A percentile compares a stretch with the other conserved stretches of the same genome.
Conservation (phyloP, 1,140 invertebrate species). For the Psix sp. region DNA sequence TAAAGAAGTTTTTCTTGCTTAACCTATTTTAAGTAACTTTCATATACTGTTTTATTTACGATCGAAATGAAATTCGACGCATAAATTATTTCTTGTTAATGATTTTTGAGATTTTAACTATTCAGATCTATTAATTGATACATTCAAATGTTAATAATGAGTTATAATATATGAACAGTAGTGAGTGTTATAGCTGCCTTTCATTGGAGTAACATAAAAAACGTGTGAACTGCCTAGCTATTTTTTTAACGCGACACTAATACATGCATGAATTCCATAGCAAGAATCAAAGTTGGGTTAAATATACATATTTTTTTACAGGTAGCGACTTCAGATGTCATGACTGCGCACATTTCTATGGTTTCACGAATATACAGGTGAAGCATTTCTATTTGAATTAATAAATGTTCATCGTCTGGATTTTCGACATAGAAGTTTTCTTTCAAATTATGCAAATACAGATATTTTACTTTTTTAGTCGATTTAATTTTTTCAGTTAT, state of each 20-base stretch:
- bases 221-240: conserved; percentile 5
- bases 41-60: too few relatives aligned
- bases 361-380: conserved; percentile 24
- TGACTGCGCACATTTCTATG: conserved; percentile 34
- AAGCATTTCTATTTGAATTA: conserved; percentile 36
- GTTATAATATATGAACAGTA: too few relatives aligned
- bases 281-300: conserved; percentile 4
- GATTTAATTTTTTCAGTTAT: conserved; percentile 1
- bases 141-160: too few relatives aligned
- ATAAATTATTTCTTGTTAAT: too few relatives aligned
- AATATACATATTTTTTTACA: conserved; percentile 13
- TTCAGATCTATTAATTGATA: too few relatives aligned
- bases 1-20: too few relatives aligned
- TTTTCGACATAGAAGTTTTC: conserved; percentile 34
- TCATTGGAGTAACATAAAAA: background rate
- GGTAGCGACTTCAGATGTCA: conserved; percentile 37
- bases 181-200: too few relatives aligned
- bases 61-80: too few relatives aligned
- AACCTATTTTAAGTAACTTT: too few relatives aligned
- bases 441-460: conserved; percentile 42
- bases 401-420: conserved; percentile 22
- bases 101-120: too few relatives aligned
- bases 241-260: conserved; percentile 13
- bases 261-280: conserved; percentile 12
- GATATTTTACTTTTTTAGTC: conserved; percentile 11